Evolutionary conservation across 2,888 invertebrate species (phyloP), one percentile per base, ranked within the genome.

Genomic region (Diplolepis rosae): DNA sequence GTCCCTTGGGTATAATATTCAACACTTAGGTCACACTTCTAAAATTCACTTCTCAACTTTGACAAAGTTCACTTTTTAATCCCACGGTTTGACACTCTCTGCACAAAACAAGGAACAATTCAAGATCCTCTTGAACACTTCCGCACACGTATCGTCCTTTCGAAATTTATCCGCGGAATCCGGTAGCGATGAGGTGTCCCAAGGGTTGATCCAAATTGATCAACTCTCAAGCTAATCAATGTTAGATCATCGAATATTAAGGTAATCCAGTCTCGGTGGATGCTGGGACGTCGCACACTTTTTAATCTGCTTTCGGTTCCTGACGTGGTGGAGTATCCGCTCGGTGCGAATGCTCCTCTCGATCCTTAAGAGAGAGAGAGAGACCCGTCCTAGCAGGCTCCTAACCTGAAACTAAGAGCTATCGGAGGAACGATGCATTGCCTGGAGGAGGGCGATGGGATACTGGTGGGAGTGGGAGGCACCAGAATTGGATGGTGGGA

Each of bases 351-450:
- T 69, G 72, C 68, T 73, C 74, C 73, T 75, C 66, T 74, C 79
- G 79, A 80, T 76, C 76, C 77, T 75, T 76, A 68, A 71, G 69
- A 69, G 85, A 82, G 69, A 69, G 85, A 82, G 80, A 84, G 84
- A 88, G 88, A 89, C 88, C 88, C 88, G 88, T 87, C 81, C 87
- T 85, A 87, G 83, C 88, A 89, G 88, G 88, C 88, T 85, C 85
- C 88, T 86, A 88, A 89, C 88, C 88, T 89, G 88, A 89, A 89
- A 89, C 88, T 89, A 88, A 89, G 87, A 87, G 87, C 87, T 85
- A 87, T 84, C 84, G 85, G 85, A 87, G 83, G 83, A 84, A 84
- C 84, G 87, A 88, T 87, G 86, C 85, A 83, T 83, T 83, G 86
- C 81, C 84, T 86, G 85, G 86, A 85, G 87, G 88, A 86, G 87